Evolutionary conservation across 2,797 vertebrate species (phyloP).

Genomic region (Malacoraja senta): DNA sequence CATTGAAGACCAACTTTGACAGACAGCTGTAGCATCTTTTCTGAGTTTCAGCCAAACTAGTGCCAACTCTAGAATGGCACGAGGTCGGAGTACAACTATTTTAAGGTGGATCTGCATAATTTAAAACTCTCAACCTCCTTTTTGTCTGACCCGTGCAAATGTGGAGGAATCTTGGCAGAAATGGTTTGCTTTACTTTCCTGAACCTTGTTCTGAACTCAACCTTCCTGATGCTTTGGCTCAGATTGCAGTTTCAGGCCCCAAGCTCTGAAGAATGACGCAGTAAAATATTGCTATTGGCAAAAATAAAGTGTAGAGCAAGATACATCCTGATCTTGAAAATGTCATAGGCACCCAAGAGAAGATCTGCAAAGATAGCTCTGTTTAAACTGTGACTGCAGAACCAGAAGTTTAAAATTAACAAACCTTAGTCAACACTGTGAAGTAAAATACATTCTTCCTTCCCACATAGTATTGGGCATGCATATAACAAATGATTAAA

Average conservation of each 20-base stretch:
- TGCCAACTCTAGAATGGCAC: neutral
- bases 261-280: neutral
- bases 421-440: neutral
- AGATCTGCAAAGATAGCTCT: neutral
- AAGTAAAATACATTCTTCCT: neutral
- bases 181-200: neutral
- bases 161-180: neutral
- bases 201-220: neutral
- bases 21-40: neutral
- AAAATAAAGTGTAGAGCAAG: slow-evolving; percentile 9
- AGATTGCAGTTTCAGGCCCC: neutral
- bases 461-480: neutral
- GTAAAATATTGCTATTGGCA: neutral
- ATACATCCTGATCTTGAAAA: neutral
- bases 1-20: neutral
- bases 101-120: neutral
- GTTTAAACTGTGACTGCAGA: neutral
- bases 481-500: neutral
- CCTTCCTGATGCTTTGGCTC: neutral
- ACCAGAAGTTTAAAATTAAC: neutral
- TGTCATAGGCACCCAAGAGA: neutral
- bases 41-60: neutral
- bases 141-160: neutral
- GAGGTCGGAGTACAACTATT: neutral
- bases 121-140: neutral